Conservation (phyloP, 2,113 vertebrate species). For the Pygoscelis antarcticus region DNA sequence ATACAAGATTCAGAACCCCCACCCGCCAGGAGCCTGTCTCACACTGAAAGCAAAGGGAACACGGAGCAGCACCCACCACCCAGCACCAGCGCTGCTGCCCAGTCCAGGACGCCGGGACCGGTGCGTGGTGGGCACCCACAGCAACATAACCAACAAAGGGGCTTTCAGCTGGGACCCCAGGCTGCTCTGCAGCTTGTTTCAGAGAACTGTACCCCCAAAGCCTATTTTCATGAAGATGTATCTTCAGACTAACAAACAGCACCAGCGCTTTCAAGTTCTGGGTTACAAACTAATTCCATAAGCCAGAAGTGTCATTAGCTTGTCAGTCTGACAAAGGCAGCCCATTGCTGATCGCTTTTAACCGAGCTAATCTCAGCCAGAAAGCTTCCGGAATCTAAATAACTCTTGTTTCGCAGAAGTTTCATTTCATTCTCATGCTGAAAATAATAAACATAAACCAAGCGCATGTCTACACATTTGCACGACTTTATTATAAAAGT, state of each 20-base stretch:
- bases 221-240: conserved; percentile 33
- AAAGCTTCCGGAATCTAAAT: conserved; percentile 71
- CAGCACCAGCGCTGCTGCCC: background rate
- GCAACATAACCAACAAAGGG: background rate
- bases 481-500: conserved; percentile 72
- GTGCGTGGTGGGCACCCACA: background rate
- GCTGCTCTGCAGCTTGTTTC: conserved; percentile 22
- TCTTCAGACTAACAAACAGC: conserved; percentile 21
- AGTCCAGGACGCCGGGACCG: background rate
- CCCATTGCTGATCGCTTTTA: conserved; percentile 54
- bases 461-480: conserved; percentile 73
- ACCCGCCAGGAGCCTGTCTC: background rate
- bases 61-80: background rate
- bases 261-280: conserved; percentile 22
- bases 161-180: background rate
- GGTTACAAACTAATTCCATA: conserved; percentile 44
- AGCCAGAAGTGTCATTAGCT: conserved; percentile 69
- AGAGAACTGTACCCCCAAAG: conserved; percentile 7
- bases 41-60: background rate
- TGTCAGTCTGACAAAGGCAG: conserved; percentile 67
- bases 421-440: conserved; percentile 68
- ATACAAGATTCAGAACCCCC: background rate
- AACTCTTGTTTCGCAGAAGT: conserved; percentile 62
- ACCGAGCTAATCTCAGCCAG: conserved; percentile 60
- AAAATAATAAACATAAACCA: conserved; percentile 75